Evolutionary conservation across 2,888 invertebrate species (phyloP).

Genomic region (Leptopilina myrica): DNA sequence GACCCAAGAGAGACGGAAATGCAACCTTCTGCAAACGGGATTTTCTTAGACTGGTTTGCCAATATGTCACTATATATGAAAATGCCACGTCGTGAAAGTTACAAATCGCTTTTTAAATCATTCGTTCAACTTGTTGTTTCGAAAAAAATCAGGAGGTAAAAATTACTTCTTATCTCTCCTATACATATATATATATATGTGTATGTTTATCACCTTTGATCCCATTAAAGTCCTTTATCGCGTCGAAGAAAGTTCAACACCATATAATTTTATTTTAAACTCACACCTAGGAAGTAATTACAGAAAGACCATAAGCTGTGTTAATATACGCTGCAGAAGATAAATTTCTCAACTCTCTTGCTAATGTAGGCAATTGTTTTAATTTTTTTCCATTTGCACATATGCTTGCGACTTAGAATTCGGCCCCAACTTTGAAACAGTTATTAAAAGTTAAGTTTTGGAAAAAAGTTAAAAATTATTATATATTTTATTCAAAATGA

Average conservation of each 20-base stretch:
- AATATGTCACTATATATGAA: constrained; percentile 28
- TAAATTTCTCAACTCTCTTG: too few relatives aligned
- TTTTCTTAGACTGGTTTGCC: constrained; percentile 41
- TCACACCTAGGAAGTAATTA: constrained; percentile 7
- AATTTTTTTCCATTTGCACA: too few relatives aligned
- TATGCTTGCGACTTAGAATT: too few relatives aligned
- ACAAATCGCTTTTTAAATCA: constrained; percentile 2
- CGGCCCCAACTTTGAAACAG: too few relatives aligned
- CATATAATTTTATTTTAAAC: constrained; percentile 13
- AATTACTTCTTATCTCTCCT: background rate
- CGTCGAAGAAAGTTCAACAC: background rate
- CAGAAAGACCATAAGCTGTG: background rate
- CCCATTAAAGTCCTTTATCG: background rate
- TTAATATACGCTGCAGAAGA: too few relatives aligned
- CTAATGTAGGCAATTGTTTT: too few relatives aligned
- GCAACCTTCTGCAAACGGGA: constrained; percentile 36
- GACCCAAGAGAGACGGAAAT: constrained; percentile 9
- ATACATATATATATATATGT: background rate
- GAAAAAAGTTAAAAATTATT: too few relatives aligned
- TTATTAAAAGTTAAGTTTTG: too few relatives aligned
- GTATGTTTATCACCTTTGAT: constrained; percentile 5
- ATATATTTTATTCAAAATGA: too few relatives aligned
- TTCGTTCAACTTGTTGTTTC: background rate
- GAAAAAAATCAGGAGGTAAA: background rate
- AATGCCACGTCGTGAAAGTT: constrained; percentile 38